Base-by-base conservation (phyloP, 2,888 invertebrate species). In the Flexamia atlantica region DNA sequence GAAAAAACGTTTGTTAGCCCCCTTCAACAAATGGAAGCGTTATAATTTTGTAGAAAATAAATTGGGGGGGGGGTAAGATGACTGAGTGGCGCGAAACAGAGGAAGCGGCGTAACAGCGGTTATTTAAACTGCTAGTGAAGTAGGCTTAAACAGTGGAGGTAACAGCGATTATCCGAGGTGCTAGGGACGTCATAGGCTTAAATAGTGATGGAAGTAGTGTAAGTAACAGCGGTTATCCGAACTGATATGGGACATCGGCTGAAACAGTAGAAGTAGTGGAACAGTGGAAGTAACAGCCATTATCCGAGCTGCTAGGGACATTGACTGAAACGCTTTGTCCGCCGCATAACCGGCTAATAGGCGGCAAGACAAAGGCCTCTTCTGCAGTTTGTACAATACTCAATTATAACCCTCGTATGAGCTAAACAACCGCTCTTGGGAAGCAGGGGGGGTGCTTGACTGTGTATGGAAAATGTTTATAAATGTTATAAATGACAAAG, bases 301-400 rank as follows among this genome's bases (percentile, higher is more conserved):
- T 57, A 57, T 9, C 57, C 20, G 17, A 46, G 46, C 12, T 46
- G 17, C 46, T 2, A 46, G 46, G 14, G 7, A 46, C 12, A 3
- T 9, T 4, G 12, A 9, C 2, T 17, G 28, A 3, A 60, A 7
- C 23, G 9, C 68, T 30, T 68, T 68, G 68, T 68, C 68, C 68
- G 30, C 30, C 25, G 68, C 12, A 68, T 32, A 68, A 68, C 30
- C 14, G 68, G 5, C 68, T 68, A 60, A 60, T 68, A 30, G n/a
- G 17, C 30, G 28, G 68, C 68, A 14, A 17, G 68, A 68, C 68
- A 68, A 68, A 32, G 68, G 25, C 68, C 57, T 50, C 25, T 57
- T n/a, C 32, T n/a, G n/a, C n/a, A n/a, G 68, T 68, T 30, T 30
- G 30, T 30, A 68, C 68, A 68, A 32, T 68, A 68, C 68, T 68